These are phyloP conservation scores for Latrodectus hesperus DNA, from an alignment of 2,888 invertebrate species.

Conservation along the genomic window DNA sequence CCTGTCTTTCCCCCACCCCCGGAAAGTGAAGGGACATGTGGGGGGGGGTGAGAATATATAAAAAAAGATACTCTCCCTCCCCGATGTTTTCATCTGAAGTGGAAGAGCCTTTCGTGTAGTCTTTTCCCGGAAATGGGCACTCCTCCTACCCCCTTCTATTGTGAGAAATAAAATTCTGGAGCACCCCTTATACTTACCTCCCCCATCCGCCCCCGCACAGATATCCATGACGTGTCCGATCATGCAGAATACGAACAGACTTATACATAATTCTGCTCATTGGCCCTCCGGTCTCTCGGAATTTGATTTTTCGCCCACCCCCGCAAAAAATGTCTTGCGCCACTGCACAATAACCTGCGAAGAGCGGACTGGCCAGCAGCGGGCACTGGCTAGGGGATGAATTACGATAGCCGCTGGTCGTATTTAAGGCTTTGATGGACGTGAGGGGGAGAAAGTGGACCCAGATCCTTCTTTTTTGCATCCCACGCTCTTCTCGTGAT, in stretches of 20 bases:
- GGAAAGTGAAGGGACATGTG: background rate
- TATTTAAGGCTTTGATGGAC: constrained; percentile 55
- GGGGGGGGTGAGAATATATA: background rate
- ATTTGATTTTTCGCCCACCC: constrained; percentile 31
- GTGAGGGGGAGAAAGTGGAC: constrained; percentile 13
- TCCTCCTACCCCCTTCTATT: constrained; percentile 14
- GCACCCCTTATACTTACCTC: no score
- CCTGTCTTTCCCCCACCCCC: background rate
- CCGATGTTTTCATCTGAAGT: constrained; percentile 21
- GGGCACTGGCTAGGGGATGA: background rate
- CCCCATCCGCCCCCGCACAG: background rate
- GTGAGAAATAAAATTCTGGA: constrained; percentile 56
- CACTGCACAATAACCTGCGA: background rate
- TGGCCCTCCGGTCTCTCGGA: constrained; percentile 50
- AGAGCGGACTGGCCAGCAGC: background rate
- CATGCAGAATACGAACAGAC: constrained; percentile 66
- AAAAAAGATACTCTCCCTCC: background rate
- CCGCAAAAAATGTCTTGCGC: background rate
- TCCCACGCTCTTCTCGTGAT: no score
- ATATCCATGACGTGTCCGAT: constrained; percentile 46
- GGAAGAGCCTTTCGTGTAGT: constrained; percentile 60
- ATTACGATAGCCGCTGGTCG: constrained; percentile 40
- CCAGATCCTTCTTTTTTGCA: background rate
- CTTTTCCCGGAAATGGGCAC: constrained; percentile 57
- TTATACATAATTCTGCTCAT: constrained; percentile 69